A percentile compares a stretch with the other conserved stretches of the same genome.
These are phyloP conservation scores for Trachemys scripta DNA, from an alignment of 2,113 vertebrate species.

Conservation along the genomic window DNA sequence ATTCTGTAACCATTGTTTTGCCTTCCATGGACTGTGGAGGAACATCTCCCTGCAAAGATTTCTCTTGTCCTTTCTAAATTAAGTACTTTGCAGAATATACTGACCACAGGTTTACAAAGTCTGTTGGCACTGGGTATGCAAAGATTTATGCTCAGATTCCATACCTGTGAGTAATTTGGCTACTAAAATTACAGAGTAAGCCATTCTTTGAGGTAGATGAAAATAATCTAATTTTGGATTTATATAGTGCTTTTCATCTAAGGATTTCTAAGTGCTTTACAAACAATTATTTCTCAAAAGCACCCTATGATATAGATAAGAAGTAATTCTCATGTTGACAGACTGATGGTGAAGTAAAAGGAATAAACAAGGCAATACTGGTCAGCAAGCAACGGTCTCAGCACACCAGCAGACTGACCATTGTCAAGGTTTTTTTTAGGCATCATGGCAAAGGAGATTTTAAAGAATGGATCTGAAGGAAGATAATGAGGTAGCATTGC, in stretches of 20 bases:
- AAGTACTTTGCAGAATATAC: neutral
- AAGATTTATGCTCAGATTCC: neutral
- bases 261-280: neutral
- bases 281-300: neutral
- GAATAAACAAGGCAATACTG: neutral
- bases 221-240: neutral
- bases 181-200: neutral
- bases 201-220: neutral
- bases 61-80: neutral
- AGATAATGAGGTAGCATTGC: neutral
- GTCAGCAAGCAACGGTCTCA: neutral
- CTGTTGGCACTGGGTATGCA: neutral
- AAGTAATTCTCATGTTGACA: constrained; percentile 5
- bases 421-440: neutral
- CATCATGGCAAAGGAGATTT: neutral
- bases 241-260: neutral
- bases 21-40: neutral
- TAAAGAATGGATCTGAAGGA: neutral
- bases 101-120: neutral
- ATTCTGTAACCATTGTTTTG: neutral
- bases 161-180: neutral
- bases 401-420: neutral
- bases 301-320: neutral
- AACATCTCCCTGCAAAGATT: neutral
- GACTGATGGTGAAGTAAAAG: neutral